These are phyloP conservation scores for Enteromius afrohamiltoni DNA, from an alignment of 2,797 vertebrate genomes.

Conservation along the genomic window DNA sequence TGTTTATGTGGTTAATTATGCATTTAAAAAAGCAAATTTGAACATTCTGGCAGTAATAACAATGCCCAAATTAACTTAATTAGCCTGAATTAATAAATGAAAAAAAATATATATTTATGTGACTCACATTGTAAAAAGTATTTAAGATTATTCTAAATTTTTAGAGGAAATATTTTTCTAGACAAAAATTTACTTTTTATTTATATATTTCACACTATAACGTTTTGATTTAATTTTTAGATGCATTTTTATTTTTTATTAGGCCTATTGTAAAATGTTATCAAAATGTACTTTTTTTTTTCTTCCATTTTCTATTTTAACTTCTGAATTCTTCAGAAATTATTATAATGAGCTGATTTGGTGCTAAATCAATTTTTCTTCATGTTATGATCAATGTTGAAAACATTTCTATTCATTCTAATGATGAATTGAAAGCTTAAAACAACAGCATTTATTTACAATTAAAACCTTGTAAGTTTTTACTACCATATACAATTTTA, in stretches of 20 bases:
- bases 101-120: background rate
- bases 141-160: background rate
- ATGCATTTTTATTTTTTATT: background rate
- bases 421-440: background rate
- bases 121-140: background rate
- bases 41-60: background rate
- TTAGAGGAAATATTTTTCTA: background rate
- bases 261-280: no score
- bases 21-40: background rate
- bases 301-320: background rate
- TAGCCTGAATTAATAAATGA: background rate
- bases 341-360: background rate
- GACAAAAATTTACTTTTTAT: no score
- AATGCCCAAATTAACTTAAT: background rate
- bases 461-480: background rate
- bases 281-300: no score
- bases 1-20: background rate
- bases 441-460: background rate
- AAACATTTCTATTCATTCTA: background rate
- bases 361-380: background rate
- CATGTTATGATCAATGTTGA: background rate
- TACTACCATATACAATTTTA: background rate
- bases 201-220: no score
- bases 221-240: background rate
- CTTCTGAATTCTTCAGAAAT: background rate